Base-by-base conservation (phyloP, 2,797 vertebrate genomes). In the Scomberomorus guttatus region DNA sequence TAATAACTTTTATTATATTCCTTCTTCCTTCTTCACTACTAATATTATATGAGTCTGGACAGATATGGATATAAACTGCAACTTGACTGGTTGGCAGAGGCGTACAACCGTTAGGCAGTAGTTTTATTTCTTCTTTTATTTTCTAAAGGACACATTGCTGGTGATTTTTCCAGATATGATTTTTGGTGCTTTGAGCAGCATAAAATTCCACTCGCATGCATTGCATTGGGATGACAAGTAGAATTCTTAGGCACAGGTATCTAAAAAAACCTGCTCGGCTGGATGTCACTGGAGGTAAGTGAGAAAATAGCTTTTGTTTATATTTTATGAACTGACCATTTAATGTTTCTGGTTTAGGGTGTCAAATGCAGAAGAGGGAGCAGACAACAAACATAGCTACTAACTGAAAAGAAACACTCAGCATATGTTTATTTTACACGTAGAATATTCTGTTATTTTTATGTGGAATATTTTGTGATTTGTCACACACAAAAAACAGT, bases 161-260 rank as follows among this genome's bases (percentile, higher is more conserved):
- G 39, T 27, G 42, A 13, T 14, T 32, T 62, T 37, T 7, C 7
- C 11, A 78, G 48, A 64, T 44, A 74, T 25, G 6, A 66, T 72
- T 71, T 78, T 76, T 18, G 32, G 48, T 18, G n/a, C 46, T 71
- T 81, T 81, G 34, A 75, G 27, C 54, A 57, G 22, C 34, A 70
- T 25, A n/a, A 24, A 32, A 79, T 64, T 68, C 14, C 13, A 54
- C 70, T 80, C 39, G 60, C 15, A 25, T 48, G 65, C 6, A 34
- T 42, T 54, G 37, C 48, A 27, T 57, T 46, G 6, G 15, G 9
- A 6, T 22, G 20, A 20, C 29, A 37, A 64, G 34, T 44, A 29
- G 10, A 42, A 15, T 57, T 74, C 12, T 25, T 62, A 10, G 12
- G 24, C 22, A 60, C 1, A 58, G 11, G 70, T 4, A 39, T 6